phyloP scores from a whole-genome alignment of 2,797 vertebrate species.

The Pipistrellus pygmaeus region DNA sequence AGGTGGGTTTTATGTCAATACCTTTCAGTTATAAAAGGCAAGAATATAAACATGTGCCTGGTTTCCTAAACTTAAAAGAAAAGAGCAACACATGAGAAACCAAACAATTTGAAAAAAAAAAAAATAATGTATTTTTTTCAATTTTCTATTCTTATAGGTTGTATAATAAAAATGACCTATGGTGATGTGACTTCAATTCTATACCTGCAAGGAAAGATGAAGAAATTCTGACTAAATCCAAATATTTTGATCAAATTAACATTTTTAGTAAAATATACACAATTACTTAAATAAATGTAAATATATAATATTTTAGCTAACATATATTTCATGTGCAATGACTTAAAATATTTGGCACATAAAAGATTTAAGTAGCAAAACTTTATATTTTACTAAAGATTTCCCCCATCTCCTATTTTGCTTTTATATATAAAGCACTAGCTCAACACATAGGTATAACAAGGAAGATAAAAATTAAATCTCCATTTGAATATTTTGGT shows the following conservation, averaged over 20 bases:
- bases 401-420: neutral
- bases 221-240: neutral
- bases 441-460: neutral
- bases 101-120: neutral
- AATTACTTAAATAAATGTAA: neutral
- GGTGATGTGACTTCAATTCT: neutral
- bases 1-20: neutral
- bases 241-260: neutral
- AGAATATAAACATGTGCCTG: neutral
- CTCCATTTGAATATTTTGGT: neutral
- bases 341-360: neutral
- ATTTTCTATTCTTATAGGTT: neutral
- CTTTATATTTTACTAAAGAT: neutral
- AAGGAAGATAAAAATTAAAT: slow-evolving; percentile 46
- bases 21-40: neutral
- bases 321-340: neutral
- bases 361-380: neutral
- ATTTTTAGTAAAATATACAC: slow-evolving; percentile 20
- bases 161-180: neutral
- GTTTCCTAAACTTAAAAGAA: slow-evolving; percentile 22
- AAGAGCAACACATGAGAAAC: neutral
- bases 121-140: neutral
- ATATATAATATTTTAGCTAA: neutral
- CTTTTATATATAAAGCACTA: neutral
- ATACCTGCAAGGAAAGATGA: neutral